A percentile compares a stretch with the other conserved stretches of the same genome.
These are phyloP conservation scores for Scaptomyza graminum DNA, from an alignment of 1,140 invertebrate species.

Conservation along the genomic window DNA sequence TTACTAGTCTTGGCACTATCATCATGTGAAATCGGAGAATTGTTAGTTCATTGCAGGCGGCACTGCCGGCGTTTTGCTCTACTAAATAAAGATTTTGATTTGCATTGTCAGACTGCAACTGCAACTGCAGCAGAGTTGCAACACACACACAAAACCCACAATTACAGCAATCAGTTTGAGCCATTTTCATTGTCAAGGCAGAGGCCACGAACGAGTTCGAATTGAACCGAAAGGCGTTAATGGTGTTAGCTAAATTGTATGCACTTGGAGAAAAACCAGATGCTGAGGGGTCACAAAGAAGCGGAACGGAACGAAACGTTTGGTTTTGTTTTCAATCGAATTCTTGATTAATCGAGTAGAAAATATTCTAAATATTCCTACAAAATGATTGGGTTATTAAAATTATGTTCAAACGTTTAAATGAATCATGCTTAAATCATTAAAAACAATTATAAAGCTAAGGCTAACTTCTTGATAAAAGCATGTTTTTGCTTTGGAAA, in stretches of 20 bases:
- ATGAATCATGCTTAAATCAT: no score
- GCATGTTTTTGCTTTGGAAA: no score
- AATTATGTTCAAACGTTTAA: no score
- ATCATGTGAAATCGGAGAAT: constrained; percentile 69
- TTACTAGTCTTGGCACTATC: constrained; percentile 40
- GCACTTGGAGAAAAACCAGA: neutral
- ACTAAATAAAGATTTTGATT: constrained; percentile 71
- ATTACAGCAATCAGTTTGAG: constrained; percentile 71
- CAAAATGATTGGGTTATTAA: no score
- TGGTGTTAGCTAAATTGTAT: constrained; percentile 66
- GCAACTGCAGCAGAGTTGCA: constrained; percentile 10
- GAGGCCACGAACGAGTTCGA: constrained; percentile 9
- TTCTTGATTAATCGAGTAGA: neutral
- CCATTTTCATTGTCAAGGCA: constrained; percentile 79
- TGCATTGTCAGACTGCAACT: constrained; percentile 50
- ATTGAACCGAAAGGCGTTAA: constrained; percentile 60
- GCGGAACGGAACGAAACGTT: no score
- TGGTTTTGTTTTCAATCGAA: no score
- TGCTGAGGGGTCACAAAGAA: no score
- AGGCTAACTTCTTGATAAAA: no score
- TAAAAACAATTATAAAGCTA: no score
- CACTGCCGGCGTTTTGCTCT: constrained; percentile 67
- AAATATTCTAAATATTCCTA: neutral
- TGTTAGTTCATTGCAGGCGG: constrained; percentile 50
- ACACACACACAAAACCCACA: constrained; percentile 5